Evolutionary conservation across 2,113 vertebrate species (phyloP).

Genomic region (Anoplopoma fimbria): DNA sequence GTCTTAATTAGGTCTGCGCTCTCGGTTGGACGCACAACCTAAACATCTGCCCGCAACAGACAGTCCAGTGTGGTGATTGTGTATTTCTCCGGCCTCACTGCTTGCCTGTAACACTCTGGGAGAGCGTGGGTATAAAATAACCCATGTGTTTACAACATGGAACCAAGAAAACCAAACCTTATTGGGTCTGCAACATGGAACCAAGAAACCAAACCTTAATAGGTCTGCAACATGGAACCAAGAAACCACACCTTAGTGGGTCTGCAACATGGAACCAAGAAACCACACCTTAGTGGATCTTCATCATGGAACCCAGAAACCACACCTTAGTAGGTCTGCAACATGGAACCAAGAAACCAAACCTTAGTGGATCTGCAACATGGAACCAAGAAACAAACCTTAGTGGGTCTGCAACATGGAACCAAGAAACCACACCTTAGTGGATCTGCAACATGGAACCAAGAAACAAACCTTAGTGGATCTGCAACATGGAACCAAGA

Average conservation of each 20-base stretch:
- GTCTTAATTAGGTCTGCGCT: slow-evolving; percentile 72
- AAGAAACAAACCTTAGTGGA: background rate
- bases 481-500: slow-evolving; percentile 51
- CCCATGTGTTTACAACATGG: slow-evolving; percentile 65
- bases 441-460: too few relatives aligned
- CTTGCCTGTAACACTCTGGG: slow-evolving; percentile 18
- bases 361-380: too few relatives aligned
- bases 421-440: too few relatives aligned
- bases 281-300: background rate
- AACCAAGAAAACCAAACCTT: background rate
- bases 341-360: too few relatives aligned
- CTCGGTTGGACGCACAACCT: slow-evolving; percentile 53
- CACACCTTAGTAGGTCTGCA: too few relatives aligned
- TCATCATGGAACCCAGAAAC: too few relatives aligned
- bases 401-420: too few relatives aligned
- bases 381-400: too few relatives aligned
- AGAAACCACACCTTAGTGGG: background rate
- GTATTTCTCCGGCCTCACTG: slow-evolving; percentile 28
- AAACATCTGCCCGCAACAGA: slow-evolving; percentile 76
- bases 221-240: background rate
- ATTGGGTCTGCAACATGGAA: background rate
- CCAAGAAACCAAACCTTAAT: background rate
- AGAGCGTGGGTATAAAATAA: slow-evolving; percentile 16
- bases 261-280: background rate
- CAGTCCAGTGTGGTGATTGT: slow-evolving; percentile 43